Percentiles rank a stretch among this genome's conserved stretches.
These are phyloP conservation scores for Carpatolechia fugitivella DNA, from an alignment of 2,888 invertebrate genomes.

Conservation along the genomic window DNA sequence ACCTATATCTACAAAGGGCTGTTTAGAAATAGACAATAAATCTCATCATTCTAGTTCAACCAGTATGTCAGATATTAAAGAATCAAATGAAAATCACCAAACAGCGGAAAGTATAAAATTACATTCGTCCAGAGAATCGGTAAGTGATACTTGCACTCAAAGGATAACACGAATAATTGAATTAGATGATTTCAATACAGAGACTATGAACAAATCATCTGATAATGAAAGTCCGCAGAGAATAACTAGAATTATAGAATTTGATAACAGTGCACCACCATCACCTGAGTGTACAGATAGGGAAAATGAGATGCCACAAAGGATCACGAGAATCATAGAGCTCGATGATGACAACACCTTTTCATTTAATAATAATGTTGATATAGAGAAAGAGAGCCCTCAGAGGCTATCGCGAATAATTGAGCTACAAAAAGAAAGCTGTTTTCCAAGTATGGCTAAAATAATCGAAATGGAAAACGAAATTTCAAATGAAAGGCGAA, in stretches of 20 bases:
- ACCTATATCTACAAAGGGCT: slow-evolving; percentile 49
- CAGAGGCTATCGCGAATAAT: slow-evolving; percentile 63
- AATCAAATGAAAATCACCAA: slow-evolving; percentile 39
- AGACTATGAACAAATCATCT: slow-evolving; percentile 42
- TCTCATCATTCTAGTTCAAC: slow-evolving; percentile 50
- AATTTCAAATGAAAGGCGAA: slow-evolving; percentile 71
- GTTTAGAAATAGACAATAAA: slow-evolving; percentile 55
- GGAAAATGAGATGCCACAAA: slow-evolving; percentile 56
- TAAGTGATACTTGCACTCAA: slow-evolving; percentile 54
- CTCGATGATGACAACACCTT: slow-evolving; percentile 65
- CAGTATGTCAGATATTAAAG: slow-evolving; percentile 52
- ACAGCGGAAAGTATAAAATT: slow-evolving; percentile 46
- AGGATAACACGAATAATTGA: slow-evolving; percentile 73
- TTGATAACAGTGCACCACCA: slow-evolving; percentile 53
- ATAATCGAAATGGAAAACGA: slow-evolving; percentile 77
- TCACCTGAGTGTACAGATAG: slow-evolving; percentile 47
- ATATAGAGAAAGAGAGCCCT: slow-evolving; percentile 52
- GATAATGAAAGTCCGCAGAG: slow-evolving; percentile 64
- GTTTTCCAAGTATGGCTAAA: slow-evolving; percentile 70
- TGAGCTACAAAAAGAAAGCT: slow-evolving; percentile 63
- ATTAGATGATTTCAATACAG: slow-evolving; percentile 58
- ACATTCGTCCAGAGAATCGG: slow-evolving; percentile 27
- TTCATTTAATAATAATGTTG: slow-evolving; percentile 53
- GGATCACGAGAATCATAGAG: slow-evolving; percentile 67
- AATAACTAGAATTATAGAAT: slow-evolving; percentile 71